Conservation (phyloP, 2,888 invertebrate species). For the Coronaproctus castanopsis region DNA sequence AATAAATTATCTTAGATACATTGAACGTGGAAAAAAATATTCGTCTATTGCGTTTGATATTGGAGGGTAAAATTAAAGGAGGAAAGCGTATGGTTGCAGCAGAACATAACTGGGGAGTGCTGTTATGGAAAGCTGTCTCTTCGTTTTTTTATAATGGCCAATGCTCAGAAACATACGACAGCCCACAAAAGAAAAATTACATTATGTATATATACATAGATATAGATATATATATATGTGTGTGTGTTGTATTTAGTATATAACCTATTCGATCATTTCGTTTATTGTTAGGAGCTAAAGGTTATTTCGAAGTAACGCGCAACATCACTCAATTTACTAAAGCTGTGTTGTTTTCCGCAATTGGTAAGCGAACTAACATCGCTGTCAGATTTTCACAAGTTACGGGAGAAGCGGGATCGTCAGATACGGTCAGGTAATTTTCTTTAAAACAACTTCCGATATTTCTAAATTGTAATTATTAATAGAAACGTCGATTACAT, state of each 20-base stretch:
- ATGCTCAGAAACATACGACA: too few relatives aligned
- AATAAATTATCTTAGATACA: too few relatives aligned
- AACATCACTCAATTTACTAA: constrained; percentile 50
- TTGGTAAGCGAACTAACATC: constrained; percentile 61
- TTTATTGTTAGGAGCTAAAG: background rate
- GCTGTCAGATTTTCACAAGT: constrained; percentile 65
- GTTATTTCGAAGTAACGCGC: background rate
- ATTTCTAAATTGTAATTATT: too few relatives aligned
- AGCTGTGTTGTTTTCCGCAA: constrained; percentile 50
- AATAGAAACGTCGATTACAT: too few relatives aligned
- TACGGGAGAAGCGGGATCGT: constrained; percentile 61
- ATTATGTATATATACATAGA: background rate
- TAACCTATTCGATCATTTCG: background rate
- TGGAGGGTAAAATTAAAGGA: too few relatives aligned
- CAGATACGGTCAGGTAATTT: constrained; percentile 18
- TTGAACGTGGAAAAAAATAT: too few relatives aligned
- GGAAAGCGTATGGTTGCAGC: too few relatives aligned
- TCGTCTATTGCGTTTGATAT: too few relatives aligned
- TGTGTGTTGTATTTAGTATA: background rate
- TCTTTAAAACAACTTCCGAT: too few relatives aligned
- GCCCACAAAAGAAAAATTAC: background rate
- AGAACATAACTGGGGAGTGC: too few relatives aligned
- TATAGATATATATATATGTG: background rate
- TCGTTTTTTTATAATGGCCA: too few relatives aligned
- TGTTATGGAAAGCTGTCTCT: too few relatives aligned